phyloP scores from a whole-genome alignment of 2,113 vertebrate genomes.

The Gasterosteus nipponicus region DNA sequence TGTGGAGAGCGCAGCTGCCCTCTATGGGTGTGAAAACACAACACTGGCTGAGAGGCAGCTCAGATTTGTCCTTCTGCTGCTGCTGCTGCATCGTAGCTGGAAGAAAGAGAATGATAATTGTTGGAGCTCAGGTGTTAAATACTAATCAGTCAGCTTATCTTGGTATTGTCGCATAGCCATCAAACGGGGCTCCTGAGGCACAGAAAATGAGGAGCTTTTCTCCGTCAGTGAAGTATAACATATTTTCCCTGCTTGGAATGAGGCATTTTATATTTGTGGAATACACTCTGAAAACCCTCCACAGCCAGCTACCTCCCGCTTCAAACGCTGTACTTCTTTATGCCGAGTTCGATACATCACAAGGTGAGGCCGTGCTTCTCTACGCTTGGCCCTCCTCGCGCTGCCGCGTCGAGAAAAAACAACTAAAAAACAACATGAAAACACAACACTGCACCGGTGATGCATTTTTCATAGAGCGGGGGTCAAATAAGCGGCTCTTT shows the following conservation, averaged over 20 bases:
- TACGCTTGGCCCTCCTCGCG: slow-evolving; percentile 37
- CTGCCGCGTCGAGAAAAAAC: slow-evolving; percentile 33
- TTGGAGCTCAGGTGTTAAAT: slow-evolving; percentile 57
- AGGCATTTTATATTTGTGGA: slow-evolving; percentile 25
- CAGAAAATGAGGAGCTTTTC: slow-evolving; percentile 21
- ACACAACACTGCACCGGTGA: slow-evolving; percentile 28
- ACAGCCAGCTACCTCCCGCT: slow-evolving; percentile 11
- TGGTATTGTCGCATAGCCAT: slow-evolving; percentile 45
- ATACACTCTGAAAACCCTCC: slow-evolving; percentile 23
- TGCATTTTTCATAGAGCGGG: slow-evolving; percentile 24
- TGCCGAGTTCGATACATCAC: slow-evolving; percentile 57
- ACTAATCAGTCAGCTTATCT: slow-evolving; percentile 66
- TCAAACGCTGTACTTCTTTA: slow-evolving; percentile 26
- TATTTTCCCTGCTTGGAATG: slow-evolving; percentile 34
- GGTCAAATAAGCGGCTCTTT: slow-evolving; percentile 44
- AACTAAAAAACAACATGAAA: slow-evolving; percentile 43
- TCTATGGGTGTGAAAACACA: slow-evolving; percentile 68
- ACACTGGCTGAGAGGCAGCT: slow-evolving; percentile 17
- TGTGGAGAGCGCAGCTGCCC: slow-evolving; percentile 77
- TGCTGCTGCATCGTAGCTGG: slow-evolving; percentile 32
- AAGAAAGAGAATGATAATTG: slow-evolving; percentile 40
- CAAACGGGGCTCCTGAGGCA: slow-evolving; percentile 11
- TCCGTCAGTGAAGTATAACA: not conserved
- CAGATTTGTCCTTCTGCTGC: not conserved
- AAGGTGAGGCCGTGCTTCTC: slow-evolving; percentile 36